These are phyloP conservation scores for Nephotettix cincticeps DNA, from an alignment of 1,140 invertebrate species.

Conservation along the genomic window DNA sequence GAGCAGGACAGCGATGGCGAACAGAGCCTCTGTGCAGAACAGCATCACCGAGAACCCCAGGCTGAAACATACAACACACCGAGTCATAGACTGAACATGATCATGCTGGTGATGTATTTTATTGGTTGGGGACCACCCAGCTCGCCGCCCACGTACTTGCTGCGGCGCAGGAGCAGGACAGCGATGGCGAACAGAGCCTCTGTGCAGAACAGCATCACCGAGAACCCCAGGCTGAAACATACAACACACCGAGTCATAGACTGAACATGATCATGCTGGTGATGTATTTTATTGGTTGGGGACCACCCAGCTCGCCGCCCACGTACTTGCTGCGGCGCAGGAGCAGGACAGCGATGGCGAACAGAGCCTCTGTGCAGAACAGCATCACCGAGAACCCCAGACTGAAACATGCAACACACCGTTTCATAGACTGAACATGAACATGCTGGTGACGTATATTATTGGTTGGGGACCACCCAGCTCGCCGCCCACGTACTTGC, in stretches of 20 bases:
- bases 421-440: conserved; percentile 88
- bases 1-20: conserved; percentile 77
- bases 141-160: conserved; percentile 82
- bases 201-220: conserved; percentile 84
- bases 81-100: conserved; percentile 88
- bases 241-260: conserved; percentile 47
- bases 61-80: conserved; percentile 58
- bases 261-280: conserved; percentile 78
- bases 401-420: conserved; percentile 56
- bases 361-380: conserved; percentile 82
- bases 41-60: conserved; percentile 88
- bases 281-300: conserved; percentile 66
- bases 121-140: conserved; percentile 76
- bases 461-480: conserved; percentile 79
- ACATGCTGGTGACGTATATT: conserved; percentile 73
- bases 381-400: conserved; percentile 88
- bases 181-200: conserved; percentile 76
- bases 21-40: conserved; percentile 78
- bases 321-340: conserved; percentile 72
- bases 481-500: conserved; percentile 82
- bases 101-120: conserved; percentile 73
- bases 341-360: conserved; percentile 77
- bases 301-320: conserved; percentile 93
- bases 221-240: conserved; percentile 77
- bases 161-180: conserved; percentile 78